Conservation (phyloP, 2,113 vertebrate genomes). For the Strigops habroptila region DNA sequence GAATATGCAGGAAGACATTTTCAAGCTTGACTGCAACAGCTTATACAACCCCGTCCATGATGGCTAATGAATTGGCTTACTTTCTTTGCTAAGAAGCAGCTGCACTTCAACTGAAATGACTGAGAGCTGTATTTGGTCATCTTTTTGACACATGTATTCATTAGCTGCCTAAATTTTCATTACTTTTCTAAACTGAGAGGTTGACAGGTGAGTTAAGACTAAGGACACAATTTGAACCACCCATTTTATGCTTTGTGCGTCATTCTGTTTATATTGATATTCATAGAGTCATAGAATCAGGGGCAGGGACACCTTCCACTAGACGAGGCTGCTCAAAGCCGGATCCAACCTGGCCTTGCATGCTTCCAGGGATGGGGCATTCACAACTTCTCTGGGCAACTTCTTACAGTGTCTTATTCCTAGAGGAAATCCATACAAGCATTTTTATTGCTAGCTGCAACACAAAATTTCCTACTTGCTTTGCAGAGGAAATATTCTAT, state of each 20-base stretch:
- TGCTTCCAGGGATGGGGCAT: not conserved
- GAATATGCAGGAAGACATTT: not conserved
- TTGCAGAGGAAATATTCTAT: not conserved
- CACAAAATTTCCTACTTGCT: not conserved
- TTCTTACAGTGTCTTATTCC: not conserved
- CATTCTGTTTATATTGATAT: not conserved
- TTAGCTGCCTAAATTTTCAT: not conserved
- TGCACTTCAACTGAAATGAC: not conserved
- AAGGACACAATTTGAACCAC: not conserved
- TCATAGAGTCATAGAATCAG: not conserved
- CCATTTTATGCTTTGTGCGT: rapidly evolving
- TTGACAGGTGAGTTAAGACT: not conserved
- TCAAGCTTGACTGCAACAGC: not conserved
- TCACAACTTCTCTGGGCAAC: not conserved
- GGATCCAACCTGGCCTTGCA: not conserved
- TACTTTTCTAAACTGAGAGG: not conserved
- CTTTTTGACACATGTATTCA: not conserved
- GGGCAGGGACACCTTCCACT: not conserved
- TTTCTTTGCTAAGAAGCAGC: not conserved
- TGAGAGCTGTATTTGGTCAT: not conserved
- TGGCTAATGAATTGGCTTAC: not conserved
- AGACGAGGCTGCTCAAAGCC: not conserved
- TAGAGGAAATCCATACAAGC: not conserved
- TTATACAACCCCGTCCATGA: not conserved
- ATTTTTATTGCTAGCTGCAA: not conserved